phyloP scores from a whole-genome alignment of 1,140 invertebrate genomes.

The Delia radicum region DNA sequence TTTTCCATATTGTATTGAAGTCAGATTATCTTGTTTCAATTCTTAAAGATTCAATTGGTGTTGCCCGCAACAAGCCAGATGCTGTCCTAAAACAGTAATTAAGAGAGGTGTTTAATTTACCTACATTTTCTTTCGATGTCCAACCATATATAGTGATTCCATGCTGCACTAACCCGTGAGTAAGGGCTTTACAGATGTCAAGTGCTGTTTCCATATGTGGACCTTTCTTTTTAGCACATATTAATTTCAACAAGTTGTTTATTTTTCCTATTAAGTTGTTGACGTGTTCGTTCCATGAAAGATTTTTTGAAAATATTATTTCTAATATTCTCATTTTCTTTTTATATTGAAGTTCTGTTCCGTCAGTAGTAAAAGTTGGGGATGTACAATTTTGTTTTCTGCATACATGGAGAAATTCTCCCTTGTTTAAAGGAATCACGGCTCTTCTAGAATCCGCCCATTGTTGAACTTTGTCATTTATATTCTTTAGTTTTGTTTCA shows the following conservation, averaged over 20 bases:
- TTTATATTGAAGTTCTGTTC: not conserved
- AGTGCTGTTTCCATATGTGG: not conserved
- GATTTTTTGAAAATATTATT: not conserved
- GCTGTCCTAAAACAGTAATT: not conserved
- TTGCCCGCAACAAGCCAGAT: not conserved
- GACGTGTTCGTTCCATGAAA: not conserved
- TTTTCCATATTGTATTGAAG: not conserved
- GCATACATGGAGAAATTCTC: not conserved
- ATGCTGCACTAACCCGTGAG: not conserved
- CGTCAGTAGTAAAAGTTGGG: not conserved
- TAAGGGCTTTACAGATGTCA: not conserved
- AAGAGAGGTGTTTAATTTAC: not conserved
- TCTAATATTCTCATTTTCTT: not conserved
- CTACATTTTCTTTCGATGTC: not conserved
- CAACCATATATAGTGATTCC: not conserved
- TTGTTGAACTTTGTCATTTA: not conserved
- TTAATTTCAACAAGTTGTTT: not conserved
- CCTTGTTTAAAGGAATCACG: not conserved
- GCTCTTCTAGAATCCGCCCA: not conserved
- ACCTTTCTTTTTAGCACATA: not conserved
- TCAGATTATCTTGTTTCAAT: not conserved
- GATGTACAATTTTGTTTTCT: not conserved
- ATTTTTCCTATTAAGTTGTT: not conserved
- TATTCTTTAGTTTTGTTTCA: not conserved
- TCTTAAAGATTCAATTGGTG: not conserved